phyloP scores from a whole-genome alignment of 2,113 vertebrate species.

The Sturnus vulgaris region DNA sequence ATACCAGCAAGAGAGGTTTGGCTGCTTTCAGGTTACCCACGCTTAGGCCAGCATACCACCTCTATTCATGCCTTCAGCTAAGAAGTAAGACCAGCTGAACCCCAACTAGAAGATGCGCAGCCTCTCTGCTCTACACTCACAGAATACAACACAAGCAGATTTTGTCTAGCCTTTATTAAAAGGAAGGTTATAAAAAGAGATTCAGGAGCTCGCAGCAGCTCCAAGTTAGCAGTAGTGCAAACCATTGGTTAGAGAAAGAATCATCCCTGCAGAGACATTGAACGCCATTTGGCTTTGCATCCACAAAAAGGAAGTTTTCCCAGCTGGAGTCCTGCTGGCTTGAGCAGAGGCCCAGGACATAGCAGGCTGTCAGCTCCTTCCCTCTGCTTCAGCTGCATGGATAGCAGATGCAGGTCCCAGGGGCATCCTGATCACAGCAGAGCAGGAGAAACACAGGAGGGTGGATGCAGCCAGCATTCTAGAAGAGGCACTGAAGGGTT shows the following conservation, averaged over 20 bases:
- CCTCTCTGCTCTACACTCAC: not conserved
- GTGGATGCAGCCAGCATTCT: not conserved
- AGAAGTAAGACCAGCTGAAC: not conserved
- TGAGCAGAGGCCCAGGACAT: not conserved
- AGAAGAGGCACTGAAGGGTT: slow-evolving; percentile 56
- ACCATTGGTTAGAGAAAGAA: slow-evolving; percentile 49
- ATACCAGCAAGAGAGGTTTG: not conserved
- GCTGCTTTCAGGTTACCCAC: not conserved
- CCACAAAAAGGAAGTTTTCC: not conserved
- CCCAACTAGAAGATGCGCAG: not conserved
- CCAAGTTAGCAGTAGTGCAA: slow-evolving; percentile 52
- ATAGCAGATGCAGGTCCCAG: not conserved
- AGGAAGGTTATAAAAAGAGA: slow-evolving; percentile 63
- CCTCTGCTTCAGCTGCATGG: not conserved
- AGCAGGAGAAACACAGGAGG: not conserved
- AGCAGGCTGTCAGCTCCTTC: not conserved
- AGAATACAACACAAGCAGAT: not conserved
- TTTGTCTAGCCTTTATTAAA: slow-evolving; percentile 61
- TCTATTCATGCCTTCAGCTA: not conserved
- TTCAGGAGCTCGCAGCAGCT: slow-evolving; percentile 31
- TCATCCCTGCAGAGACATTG: slow-evolving; percentile 29
- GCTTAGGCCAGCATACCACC: not conserved
- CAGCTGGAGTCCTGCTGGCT: not conserved
- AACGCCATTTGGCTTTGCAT: slow-evolving; percentile 14
- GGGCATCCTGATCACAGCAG: accelerated